phyloP scores from a whole-genome alignment of 2,113 vertebrate genomes.

The Etheostoma spectabile region DNA sequence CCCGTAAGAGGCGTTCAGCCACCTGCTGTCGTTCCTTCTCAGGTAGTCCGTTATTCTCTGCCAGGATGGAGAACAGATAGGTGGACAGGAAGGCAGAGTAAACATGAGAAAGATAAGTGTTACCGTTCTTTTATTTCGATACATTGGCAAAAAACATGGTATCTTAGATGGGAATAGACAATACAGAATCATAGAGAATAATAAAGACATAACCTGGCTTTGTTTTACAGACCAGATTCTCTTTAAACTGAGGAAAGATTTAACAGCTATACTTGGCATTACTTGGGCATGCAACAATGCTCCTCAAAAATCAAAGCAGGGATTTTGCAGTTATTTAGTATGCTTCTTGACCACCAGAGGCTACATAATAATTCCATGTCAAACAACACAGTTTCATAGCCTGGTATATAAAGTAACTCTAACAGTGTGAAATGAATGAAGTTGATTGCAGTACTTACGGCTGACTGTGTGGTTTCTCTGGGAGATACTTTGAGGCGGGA shows the following conservation, averaged over 20 bases:
- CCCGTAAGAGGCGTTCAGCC: constrained; percentile 92
- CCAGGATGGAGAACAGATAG: constrained; percentile 44
- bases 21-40: constrained; percentile 99
- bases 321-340: neutral
- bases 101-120: constrained; percentile 20
- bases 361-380: neutral
- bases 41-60: constrained; percentile 90
- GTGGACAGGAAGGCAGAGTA: constrained; percentile 22
- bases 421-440: neutral
- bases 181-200: neutral
- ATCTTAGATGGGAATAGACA: neutral
- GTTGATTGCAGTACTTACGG: constrained; percentile 84
- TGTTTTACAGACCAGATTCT: constrained; percentile 4
- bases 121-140: neutral
- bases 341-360: neutral
- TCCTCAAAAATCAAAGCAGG: neutral
- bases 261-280: neutral
- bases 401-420: neutral
- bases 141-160: constrained; percentile 3
- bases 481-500: constrained; percentile 77
- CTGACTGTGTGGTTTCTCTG: constrained; percentile 93
- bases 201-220: neutral
- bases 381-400: neutral
- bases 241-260: neutral
- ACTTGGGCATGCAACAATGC: neutral